Base-by-base conservation (phyloP, 2,888 invertebrate genomes). In the Hirtodrosophila trivittata region DNA sequence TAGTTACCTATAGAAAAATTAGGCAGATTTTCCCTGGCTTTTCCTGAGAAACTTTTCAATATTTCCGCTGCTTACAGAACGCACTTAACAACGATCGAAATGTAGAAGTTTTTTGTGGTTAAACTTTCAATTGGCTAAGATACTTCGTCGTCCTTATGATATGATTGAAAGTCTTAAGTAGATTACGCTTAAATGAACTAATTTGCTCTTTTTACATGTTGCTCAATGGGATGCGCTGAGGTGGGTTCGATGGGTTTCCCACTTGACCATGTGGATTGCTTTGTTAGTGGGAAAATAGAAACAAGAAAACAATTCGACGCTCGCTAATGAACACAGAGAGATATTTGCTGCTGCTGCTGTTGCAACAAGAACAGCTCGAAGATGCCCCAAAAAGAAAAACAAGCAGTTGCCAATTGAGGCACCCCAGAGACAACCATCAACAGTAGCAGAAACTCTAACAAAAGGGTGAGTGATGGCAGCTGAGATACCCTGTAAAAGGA, bases 131-230 rank as follows among this genome's bases (percentile, higher is more conserved):
- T 82, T 78, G 66, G 18, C 55, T 54, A 62, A 58, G 68, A 59
- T 82, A 78, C 66, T 57, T 21, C 2, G 3, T 21, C 18, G 18
- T 21, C 2, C 18, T 21, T 21, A 21, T 21, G 18, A 56, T 69
- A 41, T 55, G 42, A 8, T 56, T 46, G 52, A 42, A 63, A 51
- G 56, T 54, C 75, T 60, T 69, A 62, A 81, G 77, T 69, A 60
- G 74, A 78, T 75, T 57, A 76, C 66, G 83, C 74, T 55, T 60
- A 78, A 82, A 60, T 71, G 66, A 67, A 67, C 82, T 76, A 71
- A 82, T 81, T 85, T 72, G 60, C 58, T 60, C 66, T 68, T 47
- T 37, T 51, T 68, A 60, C 67, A 60, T 55, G 55, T 56, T 58
- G 68, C 56, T 32, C 41, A 42, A 55, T 37, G 47, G 35, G 25